These are phyloP conservation scores for Tyrannus savana DNA, from an alignment of 2,113 vertebrate species.

Conservation along the genomic window DNA sequence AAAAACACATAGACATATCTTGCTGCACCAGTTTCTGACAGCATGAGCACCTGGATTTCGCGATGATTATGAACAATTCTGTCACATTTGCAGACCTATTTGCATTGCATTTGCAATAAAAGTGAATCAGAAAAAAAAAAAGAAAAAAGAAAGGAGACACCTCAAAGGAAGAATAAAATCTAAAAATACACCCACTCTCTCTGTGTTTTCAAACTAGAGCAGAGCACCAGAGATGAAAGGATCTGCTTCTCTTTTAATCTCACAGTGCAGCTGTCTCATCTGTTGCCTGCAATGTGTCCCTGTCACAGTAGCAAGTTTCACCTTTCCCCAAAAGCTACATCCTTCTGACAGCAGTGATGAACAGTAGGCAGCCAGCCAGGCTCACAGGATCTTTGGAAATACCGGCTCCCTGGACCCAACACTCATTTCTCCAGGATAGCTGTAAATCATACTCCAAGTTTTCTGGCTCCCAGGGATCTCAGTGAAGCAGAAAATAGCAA, in stretches of 20 bases:
- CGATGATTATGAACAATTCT: neutral
- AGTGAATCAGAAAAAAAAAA: neutral
- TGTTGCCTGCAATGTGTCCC: neutral
- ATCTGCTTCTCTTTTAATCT: conserved; percentile 44
- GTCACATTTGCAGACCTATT: neutral
- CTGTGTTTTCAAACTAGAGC: conserved; percentile 19
- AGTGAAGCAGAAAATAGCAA: neutral
- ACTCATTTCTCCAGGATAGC: neutral
- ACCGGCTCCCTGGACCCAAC: neutral
- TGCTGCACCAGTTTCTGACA: neutral
- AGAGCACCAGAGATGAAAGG: conserved; percentile 33
- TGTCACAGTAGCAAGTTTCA: conserved; percentile 14
- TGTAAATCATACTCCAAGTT: neutral
- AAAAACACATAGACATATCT: neutral
- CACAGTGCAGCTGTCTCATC: conserved; percentile 12
- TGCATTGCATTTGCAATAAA: neutral
- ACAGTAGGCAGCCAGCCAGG: neutral
- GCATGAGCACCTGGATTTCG: neutral
- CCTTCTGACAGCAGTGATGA: conserved; percentile 3
- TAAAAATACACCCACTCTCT: conserved; percentile 10
- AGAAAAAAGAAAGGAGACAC: neutral
- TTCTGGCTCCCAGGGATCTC: neutral
- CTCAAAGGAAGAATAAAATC: conserved; percentile 31
- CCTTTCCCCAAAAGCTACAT: conserved; percentile 7
- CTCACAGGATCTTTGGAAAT: neutral